Percentiles rank a stretch among this genome's conserved stretches.
Conservation (phyloP, 2,797 vertebrate genomes). For the Acrossocheilus wenchowensis region DNA sequence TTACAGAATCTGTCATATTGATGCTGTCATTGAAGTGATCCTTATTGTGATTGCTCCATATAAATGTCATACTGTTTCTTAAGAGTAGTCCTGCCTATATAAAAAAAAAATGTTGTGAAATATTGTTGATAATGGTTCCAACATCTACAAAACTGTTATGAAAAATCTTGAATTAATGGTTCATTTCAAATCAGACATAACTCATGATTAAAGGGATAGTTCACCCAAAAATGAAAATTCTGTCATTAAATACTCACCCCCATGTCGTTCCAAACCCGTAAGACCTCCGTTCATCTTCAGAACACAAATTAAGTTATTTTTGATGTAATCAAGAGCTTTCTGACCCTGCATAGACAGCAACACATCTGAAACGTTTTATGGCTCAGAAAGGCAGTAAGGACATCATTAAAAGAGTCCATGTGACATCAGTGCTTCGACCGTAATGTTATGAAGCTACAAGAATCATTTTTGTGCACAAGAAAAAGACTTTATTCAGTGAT, state of each 20-base stretch:
- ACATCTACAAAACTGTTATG: slow-evolving; percentile 1
- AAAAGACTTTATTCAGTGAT: background rate
- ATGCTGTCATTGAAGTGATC: background rate
- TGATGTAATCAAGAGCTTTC: background rate
- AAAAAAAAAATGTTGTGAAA: background rate
- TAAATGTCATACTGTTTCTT: background rate
- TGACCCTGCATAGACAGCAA: background rate
- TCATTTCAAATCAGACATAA: background rate
- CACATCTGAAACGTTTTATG: background rate
- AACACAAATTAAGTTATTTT: background rate
- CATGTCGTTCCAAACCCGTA: background rate
- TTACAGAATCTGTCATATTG: background rate
- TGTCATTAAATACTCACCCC: background rate
- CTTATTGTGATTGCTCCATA: background rate
- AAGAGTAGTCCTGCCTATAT: background rate
- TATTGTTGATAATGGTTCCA: background rate
- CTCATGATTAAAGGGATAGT: background rate
- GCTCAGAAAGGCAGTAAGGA: background rate
- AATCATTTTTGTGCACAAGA: background rate
- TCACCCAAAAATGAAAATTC: background rate
- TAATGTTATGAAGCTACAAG: no score
- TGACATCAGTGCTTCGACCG: no score
- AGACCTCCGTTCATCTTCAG: background rate
- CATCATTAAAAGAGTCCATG: background rate
- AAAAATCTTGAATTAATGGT: background rate